These are phyloP conservation scores for Folsomia candida DNA, from an alignment of 2,888 invertebrate species.

Conservation along the genomic window DNA sequence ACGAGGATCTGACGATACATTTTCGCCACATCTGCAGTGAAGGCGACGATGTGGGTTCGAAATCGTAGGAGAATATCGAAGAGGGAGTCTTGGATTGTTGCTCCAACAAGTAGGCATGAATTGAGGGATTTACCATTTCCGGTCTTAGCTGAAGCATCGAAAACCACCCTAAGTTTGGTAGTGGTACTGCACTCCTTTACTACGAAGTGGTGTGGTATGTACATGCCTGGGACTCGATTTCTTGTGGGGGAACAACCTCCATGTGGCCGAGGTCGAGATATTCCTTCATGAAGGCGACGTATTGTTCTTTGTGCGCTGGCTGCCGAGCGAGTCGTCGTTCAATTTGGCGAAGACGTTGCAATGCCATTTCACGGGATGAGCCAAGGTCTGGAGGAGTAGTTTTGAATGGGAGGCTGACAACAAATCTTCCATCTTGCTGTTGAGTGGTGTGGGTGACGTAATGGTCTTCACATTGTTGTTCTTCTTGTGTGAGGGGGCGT, in stretches of 20 bases:
- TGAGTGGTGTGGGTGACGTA: not conserved
- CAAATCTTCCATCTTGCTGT: not conserved
- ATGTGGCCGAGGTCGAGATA: slow-evolving; percentile 5
- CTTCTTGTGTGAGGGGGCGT: not conserved
- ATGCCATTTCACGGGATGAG: not conserved
- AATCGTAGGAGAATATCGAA: slow-evolving; percentile 51
- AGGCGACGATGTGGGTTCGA: slow-evolving; percentile 49
- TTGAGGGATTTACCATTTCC: slow-evolving; percentile 19
- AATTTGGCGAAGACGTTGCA: not conserved
- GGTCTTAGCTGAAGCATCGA: slow-evolving; percentile 23
- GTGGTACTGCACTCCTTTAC: slow-evolving; percentile 23
- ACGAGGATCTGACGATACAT: slow-evolving; percentile 52
- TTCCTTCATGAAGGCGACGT: not conserved
- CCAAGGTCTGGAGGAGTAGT: not conserved
- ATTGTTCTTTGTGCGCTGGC: too few relatives aligned
- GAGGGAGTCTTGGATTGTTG: slow-evolving; percentile 52
- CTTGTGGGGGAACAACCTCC: not conserved
- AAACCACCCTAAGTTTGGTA: slow-evolving; percentile 34
- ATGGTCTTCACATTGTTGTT: not conserved
- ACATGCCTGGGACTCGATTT: not conserved
- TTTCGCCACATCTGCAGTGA: slow-evolving; percentile 53
- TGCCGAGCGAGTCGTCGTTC: not conserved
- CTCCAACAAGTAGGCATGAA: slow-evolving; percentile 51
- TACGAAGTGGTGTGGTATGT: slow-evolving; percentile 37
- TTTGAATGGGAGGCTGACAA: not conserved